Conservation (phyloP, 2,797 vertebrate species). For the Bovichtus variegatus region DNA sequence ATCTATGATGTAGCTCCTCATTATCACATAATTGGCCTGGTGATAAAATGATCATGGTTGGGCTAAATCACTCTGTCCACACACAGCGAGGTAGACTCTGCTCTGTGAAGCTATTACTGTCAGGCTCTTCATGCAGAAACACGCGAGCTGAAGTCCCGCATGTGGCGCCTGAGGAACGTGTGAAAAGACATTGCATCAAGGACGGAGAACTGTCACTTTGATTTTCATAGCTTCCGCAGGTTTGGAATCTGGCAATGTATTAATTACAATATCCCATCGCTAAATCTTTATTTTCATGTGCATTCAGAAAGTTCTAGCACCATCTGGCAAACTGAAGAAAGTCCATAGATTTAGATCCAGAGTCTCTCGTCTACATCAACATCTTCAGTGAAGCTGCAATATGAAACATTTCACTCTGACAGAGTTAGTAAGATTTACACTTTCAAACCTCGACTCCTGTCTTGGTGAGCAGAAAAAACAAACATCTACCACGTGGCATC, state of each 20-base stretch:
- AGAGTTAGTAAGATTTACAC: slow-evolving; percentile 14
- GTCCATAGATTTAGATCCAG: background rate
- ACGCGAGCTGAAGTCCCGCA: slow-evolving; percentile 35
- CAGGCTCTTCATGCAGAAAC: slow-evolving; percentile 37
- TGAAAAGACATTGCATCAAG: slow-evolving; percentile 20
- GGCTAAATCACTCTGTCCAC: slow-evolving; percentile 67
- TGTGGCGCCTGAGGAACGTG: slow-evolving; percentile 13
- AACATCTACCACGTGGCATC: slow-evolving; percentile 23
- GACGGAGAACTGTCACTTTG: slow-evolving; percentile 43
- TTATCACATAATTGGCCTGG: slow-evolving; percentile 79
- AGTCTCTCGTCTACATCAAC: slow-evolving; percentile 22
- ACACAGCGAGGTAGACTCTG: slow-evolving; percentile 49
- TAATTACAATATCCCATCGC: slow-evolving; percentile 41
- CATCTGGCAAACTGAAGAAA: slow-evolving; percentile 44
- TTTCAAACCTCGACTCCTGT: slow-evolving; percentile 18
- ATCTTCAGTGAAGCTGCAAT: slow-evolving; percentile 23
- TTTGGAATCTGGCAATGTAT: slow-evolving; percentile 23
- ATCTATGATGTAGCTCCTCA: slow-evolving; percentile 79
- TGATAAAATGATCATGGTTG: slow-evolving; percentile 70
- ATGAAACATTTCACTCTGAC: slow-evolving; percentile 21
- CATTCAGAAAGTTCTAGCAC: slow-evolving; percentile 26
- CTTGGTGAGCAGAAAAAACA: slow-evolving; percentile 27
- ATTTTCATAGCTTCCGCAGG: slow-evolving; percentile 25
- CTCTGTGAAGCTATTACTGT: slow-evolving; percentile 52
- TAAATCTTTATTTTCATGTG: slow-evolving; percentile 28